Evolutionary conservation across 2,888 invertebrate genomes (phyloP).

Genomic region (Eledona agricola): DNA sequence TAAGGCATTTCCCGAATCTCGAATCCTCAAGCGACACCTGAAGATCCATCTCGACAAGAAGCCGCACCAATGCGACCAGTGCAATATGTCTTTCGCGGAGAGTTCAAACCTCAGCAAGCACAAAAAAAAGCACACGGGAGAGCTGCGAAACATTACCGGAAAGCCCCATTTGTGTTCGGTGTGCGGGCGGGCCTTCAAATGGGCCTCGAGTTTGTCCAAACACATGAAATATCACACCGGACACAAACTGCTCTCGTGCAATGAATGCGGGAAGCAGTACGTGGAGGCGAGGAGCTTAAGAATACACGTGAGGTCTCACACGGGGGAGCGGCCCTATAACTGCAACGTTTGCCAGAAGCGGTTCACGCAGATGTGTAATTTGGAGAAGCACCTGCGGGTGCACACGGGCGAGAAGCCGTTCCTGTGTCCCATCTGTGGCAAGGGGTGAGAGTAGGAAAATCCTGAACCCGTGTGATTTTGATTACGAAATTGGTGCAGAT

Average conservation of each 20-base stretch:
- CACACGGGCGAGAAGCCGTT: conserved; percentile 63
- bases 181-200: conserved; percentile 64
- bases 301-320: conserved; percentile 62
- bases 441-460: conserved; percentile 53
- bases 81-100: conserved; percentile 64
- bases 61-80: conserved; percentile 63
- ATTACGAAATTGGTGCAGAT: conserved; percentile 53
- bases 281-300: conserved; percentile 58
- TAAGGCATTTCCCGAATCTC: conserved; percentile 61
- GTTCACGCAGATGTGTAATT: conserved; percentile 61
- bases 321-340: conserved; percentile 61
- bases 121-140: conserved; percentile 64
- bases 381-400: conserved; percentile 62
- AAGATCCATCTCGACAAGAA: conserved; percentile 64
- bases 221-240: conserved; percentile 66
- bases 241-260: conserved; percentile 62
- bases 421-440: conserved; percentile 60
- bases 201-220: conserved; percentile 64
- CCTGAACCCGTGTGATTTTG: conserved; percentile 4
- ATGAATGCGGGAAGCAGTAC: conserved; percentile 63
- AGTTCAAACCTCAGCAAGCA: conserved; percentile 65
- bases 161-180: conserved; percentile 62
- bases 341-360: conserved; percentile 60
- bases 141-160: conserved; percentile 62
- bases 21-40: conserved; percentile 61